Percentiles rank a stretch among this genome's conserved stretches.
Conservation (phyloP, 1,140 invertebrate genomes). For the Antheraea pernyi region DNA sequence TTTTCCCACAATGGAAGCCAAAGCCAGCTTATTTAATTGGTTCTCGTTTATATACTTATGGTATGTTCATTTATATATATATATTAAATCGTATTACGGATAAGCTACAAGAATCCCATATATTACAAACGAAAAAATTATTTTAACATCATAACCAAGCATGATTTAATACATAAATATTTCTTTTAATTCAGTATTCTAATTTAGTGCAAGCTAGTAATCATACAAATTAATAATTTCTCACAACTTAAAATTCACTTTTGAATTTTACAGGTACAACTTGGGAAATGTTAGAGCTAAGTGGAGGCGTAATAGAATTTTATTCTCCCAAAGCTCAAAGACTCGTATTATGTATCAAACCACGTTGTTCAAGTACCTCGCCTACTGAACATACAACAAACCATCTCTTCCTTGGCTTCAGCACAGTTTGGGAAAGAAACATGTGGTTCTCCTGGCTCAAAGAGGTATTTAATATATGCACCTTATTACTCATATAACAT, state of each 20-base stretch:
- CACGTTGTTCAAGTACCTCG: constrained; percentile 50
- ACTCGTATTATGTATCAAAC: constrained; percentile 72
- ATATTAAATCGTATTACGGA: background rate
- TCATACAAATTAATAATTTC: background rate
- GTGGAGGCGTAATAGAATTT: constrained; percentile 68
- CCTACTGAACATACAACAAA: constrained; percentile 42
- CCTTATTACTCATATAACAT: background rate
- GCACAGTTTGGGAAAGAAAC: constrained; percentile 82
- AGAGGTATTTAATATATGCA: constrained; percentile 67
- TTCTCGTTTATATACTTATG: constrained; percentile 81
- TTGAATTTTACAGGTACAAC: constrained; percentile 41
- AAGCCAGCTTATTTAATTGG: constrained; percentile 81
- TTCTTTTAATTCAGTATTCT: too few relatives aligned
- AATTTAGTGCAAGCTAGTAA: constrained; percentile 10
- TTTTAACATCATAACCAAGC: too few relatives aligned
- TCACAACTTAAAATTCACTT: constrained; percentile 9
- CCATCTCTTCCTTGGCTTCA: constrained; percentile 82
- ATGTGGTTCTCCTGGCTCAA: constrained; percentile 83
- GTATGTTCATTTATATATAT: constrained; percentile 39
- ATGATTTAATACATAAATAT: too few relatives aligned
- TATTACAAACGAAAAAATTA: too few relatives aligned
- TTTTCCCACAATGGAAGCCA: constrained; percentile 85
- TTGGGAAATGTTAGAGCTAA: constrained; percentile 61
- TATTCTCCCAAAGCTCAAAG: constrained; percentile 71
- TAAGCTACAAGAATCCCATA: too few relatives aligned